Conservation (phyloP, 2,797 vertebrate species). For the Argentina silus region DNA sequence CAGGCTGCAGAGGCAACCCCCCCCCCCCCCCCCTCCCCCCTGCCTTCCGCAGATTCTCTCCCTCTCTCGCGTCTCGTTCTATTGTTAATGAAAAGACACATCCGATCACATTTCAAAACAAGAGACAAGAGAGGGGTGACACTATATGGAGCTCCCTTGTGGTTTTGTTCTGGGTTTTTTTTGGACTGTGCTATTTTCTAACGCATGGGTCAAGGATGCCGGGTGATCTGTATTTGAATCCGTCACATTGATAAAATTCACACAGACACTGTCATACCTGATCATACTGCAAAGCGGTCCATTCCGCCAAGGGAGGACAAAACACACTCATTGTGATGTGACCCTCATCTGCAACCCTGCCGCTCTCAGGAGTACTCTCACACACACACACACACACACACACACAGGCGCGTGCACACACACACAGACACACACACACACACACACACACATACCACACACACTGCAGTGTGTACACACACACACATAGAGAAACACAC, state of each 20-base stretch:
- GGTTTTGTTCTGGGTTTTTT: no score
- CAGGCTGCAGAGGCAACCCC: slow-evolving; percentile 34
- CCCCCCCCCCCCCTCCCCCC: slow-evolving; percentile 24
- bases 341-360: background rate
- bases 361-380: background rate
- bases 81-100: slow-evolving; percentile 72
- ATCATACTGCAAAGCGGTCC: background rate
- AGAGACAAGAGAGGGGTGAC: slow-evolving; percentile 41
- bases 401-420: background rate
- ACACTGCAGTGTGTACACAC: background rate
- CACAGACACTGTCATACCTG: background rate
- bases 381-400: background rate
- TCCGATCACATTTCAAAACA: slow-evolving; percentile 70
- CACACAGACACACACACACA: slow-evolving; percentile 2
- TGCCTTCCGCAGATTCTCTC: background rate
- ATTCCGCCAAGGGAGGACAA: background rate
- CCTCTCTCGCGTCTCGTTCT: slow-evolving; percentile 19
- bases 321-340: slow-evolving; percentile 9
- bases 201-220: background rate
- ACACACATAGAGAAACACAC: background rate
- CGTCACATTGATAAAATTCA: background rate
- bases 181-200: background rate
- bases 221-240: background rate
- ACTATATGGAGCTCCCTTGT: no score
- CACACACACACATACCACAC: background rate